A percentile compares a stretch with the other conserved stretches of the same genome.
Evolutionary conservation across 2,113 vertebrate species (phyloP).

Genomic region (Sorex fumeus): DNA sequence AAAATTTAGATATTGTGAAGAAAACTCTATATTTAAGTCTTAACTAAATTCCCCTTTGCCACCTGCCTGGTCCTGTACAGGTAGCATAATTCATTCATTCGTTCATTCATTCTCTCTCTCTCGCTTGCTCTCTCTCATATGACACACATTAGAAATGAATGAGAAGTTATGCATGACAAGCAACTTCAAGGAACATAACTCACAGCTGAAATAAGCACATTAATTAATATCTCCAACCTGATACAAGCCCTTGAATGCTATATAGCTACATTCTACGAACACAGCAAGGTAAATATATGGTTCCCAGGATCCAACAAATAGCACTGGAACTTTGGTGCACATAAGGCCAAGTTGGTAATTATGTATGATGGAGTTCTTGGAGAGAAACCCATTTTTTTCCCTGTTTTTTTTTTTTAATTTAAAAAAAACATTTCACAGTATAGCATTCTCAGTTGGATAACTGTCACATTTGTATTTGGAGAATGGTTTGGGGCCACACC

Average conservation of each 20-base stretch:
- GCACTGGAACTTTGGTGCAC: rapidly evolving
- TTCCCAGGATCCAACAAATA: neutral
- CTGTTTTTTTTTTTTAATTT: neutral
- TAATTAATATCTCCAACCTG: conserved; percentile 4
- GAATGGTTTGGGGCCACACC: too few species aligned
- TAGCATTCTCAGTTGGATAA: conserved; percentile 59
- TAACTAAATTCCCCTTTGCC: neutral
- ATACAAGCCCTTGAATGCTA: neutral
- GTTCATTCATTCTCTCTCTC: neutral
- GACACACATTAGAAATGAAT: neutral
- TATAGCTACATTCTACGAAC: too few species aligned
- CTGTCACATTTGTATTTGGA: neutral
- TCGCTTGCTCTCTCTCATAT: conserved; percentile 4
- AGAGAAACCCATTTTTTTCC: neutral
- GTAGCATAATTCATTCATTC: neutral
- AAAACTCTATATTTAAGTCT: conserved; percentile 48
- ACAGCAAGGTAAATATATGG: neutral
- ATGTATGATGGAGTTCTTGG: neutral
- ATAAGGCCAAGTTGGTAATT: neutral
- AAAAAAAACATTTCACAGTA: conserved; percentile 66
- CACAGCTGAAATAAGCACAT: conserved; percentile 53
- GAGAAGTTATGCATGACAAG: conserved; percentile 43
- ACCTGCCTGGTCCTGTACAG: neutral
- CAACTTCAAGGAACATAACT: neutral
- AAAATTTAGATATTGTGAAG: conserved; percentile 20